Evolutionary conservation across 1,140 invertebrate genomes (phyloP).

Genomic region (Aphaenogaster ashmeadi): DNA sequence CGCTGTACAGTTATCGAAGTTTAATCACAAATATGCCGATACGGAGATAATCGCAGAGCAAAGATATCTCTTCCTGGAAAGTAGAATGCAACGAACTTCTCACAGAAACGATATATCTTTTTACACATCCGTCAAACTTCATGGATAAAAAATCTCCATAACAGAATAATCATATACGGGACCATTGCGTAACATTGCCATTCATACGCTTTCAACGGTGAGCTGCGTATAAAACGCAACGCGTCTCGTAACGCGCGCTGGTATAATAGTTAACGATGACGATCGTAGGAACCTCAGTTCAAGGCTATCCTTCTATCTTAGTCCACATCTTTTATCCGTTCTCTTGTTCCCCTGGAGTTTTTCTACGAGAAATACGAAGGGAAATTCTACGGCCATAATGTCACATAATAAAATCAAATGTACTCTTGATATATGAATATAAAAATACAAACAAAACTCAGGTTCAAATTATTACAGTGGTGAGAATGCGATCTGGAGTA

Average conservation of each 20-base stretch:
- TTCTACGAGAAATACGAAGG: neutral
- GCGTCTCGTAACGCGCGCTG: constrained; percentile 63
- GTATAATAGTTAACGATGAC: constrained; percentile 74
- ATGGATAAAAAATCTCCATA: neutral
- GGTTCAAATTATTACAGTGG: neutral
- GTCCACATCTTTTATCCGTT: constrained; percentile 43
- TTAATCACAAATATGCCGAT: neutral
- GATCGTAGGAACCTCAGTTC: constrained; percentile 72
- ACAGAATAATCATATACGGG: constrained; percentile 2
- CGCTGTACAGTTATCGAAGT: neutral
- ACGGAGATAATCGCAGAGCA: neutral
- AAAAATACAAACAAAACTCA: neutral
- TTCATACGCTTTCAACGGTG: constrained; percentile 6
- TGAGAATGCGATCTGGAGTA: neutral
- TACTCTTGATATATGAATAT: neutral
- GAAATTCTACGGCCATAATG: neutral
- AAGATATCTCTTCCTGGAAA: constrained; percentile 16
- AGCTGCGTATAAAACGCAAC: constrained; percentile 62
- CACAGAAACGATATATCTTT: neutral
- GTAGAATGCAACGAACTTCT: neutral
- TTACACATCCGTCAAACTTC: neutral
- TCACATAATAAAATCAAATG: neutral
- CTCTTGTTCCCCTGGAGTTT: neutral
- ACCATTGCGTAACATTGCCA: neutral
- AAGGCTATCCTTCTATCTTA: constrained; percentile 74